Base-by-base conservation (phyloP, 2,888 invertebrate species). In the Gibbula magus region DNA sequence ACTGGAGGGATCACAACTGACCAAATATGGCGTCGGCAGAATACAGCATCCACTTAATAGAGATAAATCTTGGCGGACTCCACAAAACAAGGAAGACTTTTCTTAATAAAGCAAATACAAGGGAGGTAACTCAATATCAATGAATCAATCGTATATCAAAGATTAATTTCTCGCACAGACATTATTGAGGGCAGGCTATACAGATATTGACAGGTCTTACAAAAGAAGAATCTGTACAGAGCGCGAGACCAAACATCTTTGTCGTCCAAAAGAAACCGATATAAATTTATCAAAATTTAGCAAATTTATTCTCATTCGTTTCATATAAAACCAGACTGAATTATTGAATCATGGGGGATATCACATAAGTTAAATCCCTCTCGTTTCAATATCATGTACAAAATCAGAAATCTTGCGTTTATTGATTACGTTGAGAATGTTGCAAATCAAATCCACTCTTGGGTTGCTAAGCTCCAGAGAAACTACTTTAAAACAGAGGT, bases 351-450 rank as follows among this genome's bases (percentile, higher is more conserved):
- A 45, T 8, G 1, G 5, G 1, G 13, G 45, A 5, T 1, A 45
- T 7, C 4, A 4, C 45, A 45, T 45, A 10, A 45, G 13, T 45
- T 13, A 45, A 13, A 10, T 45, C 45, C 13, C 13, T 7, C 10
- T 45, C 13, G 10, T 45, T 35, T 45, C 5, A 45, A 45, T 1
- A 45, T 8, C 13, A 10, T 45, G 45, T 45, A 45, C 45, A 45
- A 70, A 70, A 70, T 70, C 70, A n/a, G 70, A 70, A 70, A 35
- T 35, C 35, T 70, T 70, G 39, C 39, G 20, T 70, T 70, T 70
- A 70, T 70, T 70, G 70, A 70, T 70, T 70, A 8, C 35, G 35
- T 70, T 16, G 70, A 70, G 35, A 70, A n/a, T 70, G 70, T 4
- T 35, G 70, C 35, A 35, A 70, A 70, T 39, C 70, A 70, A 70